Conservation (phyloP, 2,797 vertebrate species). For the Triplophysa bombifrons region DNA sequence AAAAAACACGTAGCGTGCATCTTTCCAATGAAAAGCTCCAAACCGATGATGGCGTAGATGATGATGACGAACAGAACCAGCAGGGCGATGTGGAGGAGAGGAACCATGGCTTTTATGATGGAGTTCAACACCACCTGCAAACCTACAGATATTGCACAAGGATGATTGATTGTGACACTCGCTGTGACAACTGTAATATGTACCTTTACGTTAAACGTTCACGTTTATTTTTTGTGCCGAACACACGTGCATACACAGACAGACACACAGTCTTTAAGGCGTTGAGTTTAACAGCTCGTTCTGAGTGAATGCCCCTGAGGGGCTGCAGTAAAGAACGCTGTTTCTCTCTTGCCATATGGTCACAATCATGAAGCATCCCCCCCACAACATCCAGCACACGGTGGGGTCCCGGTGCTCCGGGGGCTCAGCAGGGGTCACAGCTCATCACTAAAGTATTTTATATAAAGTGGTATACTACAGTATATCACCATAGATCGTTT, state of each 20-base stretch:
- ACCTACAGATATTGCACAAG: constrained; percentile 74
- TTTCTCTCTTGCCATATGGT: constrained; percentile 60
- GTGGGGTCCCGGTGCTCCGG: neutral
- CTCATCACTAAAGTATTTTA: neutral
- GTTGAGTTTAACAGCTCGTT: constrained; percentile 61
- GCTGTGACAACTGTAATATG: neutral
- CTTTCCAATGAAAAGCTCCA: constrained; percentile 99
- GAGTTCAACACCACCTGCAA: constrained; percentile 99
- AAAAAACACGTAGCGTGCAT: constrained; percentile 97
- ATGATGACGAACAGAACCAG: constrained; percentile 99
- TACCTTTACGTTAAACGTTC: neutral
- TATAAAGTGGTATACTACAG: no score
- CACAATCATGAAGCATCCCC: constrained; percentile 33
- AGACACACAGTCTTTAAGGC: constrained; percentile 50
- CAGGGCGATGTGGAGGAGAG: constrained; percentile 97
- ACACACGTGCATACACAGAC: constrained; percentile 3
- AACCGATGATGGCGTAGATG: constrained; percentile 99
- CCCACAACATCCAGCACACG: constrained; percentile 20
- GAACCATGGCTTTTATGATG: constrained; percentile 99
- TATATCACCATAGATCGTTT: no score
- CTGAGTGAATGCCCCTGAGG: constrained; percentile 60
- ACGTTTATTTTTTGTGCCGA: neutral
- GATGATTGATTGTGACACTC: neutral
- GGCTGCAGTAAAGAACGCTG: constrained; percentile 45
- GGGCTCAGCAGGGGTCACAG: neutral